Base-by-base conservation (phyloP, 1,140 invertebrate species). In the Tetranychus cinnabarinus region DNA sequence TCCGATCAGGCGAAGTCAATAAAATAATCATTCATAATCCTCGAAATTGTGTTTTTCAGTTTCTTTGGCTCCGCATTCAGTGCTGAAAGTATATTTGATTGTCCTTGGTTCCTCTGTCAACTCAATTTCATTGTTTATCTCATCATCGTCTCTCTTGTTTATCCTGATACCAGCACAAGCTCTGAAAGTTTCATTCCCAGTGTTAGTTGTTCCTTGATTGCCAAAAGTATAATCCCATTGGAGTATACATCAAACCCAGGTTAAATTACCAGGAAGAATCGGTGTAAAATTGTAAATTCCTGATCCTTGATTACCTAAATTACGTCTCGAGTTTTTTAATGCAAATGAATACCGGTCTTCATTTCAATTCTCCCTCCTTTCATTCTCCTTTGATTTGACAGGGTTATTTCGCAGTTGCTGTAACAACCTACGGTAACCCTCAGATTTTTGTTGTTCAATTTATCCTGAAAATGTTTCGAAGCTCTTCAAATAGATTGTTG, bases 121-220 rank as follows among this genome's bases (percentile, higher is more conserved):
- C 2, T 47, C 7, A 8, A 8, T 47, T n/a, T 15, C 23, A 47
- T 23, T 23, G 23, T 23, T 23, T 0, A 23, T 23, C 23, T 23
- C 23, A 23, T 23, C 23, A 23, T 23, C 23, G 23, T 23, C 23
- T 23, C 23, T 23, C 23, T 23, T 23, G 23, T 23, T 15, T n/a
- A 91, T 82, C 1, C 78, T 73, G 10, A 90, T 80, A 67, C 90
- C 87, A 1, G 86, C 81, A 66, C 87, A 90, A 0, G 83, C 81
- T 8, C 86, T 77, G 68, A 89, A 91, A 68, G 88, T 84, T 69
- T 89, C 86, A 70, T 89, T 85, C 5, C 42, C 39, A 46, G 68
- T 72, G 63, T 73, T 65, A 7, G 62, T 61, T 61, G 82, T 85
- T 72, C 73, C 75, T 58, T 70, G 72, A 63, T 73, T 74, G 50